A percentile compares a stretch with the other conserved stretches of the same genome.
These are phyloP conservation scores for Epinotia demarniana DNA, from an alignment of 2,888 invertebrate genomes.

Conservation along the genomic window DNA sequence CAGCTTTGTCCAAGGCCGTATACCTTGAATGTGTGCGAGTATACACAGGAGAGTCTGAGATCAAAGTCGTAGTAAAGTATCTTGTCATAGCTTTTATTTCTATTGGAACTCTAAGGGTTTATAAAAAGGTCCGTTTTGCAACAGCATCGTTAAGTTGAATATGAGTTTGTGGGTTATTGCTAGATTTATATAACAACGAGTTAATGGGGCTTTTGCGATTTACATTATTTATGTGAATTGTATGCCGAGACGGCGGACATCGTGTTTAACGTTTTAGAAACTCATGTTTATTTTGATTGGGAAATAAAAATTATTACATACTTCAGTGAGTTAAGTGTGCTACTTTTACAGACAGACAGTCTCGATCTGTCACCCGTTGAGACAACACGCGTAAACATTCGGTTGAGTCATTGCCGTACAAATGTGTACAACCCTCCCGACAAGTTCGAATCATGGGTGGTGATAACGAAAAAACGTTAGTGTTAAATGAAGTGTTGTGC, in stretches of 20 bases:
- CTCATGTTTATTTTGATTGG: slow-evolving; percentile 19
- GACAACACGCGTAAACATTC: no score
- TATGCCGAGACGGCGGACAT: slow-evolving; percentile 31
- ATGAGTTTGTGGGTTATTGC: background rate
- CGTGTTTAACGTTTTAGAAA: slow-evolving; percentile 29
- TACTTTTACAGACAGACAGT: no score
- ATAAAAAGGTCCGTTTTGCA: background rate
- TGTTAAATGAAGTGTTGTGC: no score
- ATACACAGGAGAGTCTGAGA: slow-evolving; percentile 3
- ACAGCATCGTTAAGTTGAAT: background rate
- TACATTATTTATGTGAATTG: slow-evolving; percentile 42
- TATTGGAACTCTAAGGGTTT: background rate
- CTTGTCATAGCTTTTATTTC: background rate
- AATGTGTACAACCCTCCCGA: no score
- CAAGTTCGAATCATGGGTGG: no score
- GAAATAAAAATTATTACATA: slow-evolving; percentile 1
- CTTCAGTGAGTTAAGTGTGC: background rate
- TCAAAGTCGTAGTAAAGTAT: background rate
- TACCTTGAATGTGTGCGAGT: background rate
- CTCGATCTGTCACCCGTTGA: no score
- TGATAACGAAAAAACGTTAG: no score
- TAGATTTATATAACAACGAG: slow-evolving; percentile 35
- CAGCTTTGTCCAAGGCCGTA: slow-evolving; percentile 18
- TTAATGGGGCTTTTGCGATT: slow-evolving; percentile 42
- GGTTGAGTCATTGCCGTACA: no score